phyloP scores from a whole-genome alignment of 2,113 vertebrate genomes.

The Cranoglanis bouderius region DNA sequence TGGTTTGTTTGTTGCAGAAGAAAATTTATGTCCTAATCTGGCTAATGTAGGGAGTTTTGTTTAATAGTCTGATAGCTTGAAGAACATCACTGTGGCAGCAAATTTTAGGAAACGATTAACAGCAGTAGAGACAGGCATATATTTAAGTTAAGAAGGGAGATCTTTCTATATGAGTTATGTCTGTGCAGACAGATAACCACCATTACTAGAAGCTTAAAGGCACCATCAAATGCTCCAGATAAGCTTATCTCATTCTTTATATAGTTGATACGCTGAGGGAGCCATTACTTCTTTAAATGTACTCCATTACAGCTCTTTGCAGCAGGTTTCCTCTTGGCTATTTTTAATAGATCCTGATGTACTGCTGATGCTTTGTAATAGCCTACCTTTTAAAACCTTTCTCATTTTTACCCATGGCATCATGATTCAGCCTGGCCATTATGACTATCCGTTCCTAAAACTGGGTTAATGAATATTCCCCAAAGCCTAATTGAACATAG shows the following conservation, averaged over 20 bases:
- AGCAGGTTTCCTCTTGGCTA: conserved; percentile 23
- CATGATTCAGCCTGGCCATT: conserved; percentile 66
- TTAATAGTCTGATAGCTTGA: conserved; percentile 18
- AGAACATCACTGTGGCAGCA: background rate
- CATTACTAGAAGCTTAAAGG: conserved; percentile 25
- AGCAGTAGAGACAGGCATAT: background rate
- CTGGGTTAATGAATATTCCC: conserved; percentile 76
- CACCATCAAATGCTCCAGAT: conserved; percentile 31
- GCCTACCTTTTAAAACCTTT: conserved; percentile 61
- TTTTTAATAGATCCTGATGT: conserved; percentile 43
- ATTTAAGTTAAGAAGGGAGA: background rate
- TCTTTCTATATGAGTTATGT: conserved; percentile 2
- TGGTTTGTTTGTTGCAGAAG: background rate
- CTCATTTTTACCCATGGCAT: conserved; percentile 59
- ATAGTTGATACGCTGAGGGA: conserved; percentile 27
- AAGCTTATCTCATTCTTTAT: conserved; percentile 28
- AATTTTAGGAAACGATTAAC: background rate
- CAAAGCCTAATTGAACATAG: conserved; percentile 73
- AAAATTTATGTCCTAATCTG: background rate
- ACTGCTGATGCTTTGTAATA: conserved; percentile 52
- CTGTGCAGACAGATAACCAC: conserved; percentile 16
- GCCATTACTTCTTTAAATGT: background rate
- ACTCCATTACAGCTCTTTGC: conserved; percentile 4
- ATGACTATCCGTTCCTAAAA: conserved; percentile 72
- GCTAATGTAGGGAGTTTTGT: background rate